A percentile compares a stretch with the other conserved stretches of the same genome.
These are phyloP conservation scores for Jacana jacana DNA, from an alignment of 2,113 vertebrate genomes.

Conservation along the genomic window DNA sequence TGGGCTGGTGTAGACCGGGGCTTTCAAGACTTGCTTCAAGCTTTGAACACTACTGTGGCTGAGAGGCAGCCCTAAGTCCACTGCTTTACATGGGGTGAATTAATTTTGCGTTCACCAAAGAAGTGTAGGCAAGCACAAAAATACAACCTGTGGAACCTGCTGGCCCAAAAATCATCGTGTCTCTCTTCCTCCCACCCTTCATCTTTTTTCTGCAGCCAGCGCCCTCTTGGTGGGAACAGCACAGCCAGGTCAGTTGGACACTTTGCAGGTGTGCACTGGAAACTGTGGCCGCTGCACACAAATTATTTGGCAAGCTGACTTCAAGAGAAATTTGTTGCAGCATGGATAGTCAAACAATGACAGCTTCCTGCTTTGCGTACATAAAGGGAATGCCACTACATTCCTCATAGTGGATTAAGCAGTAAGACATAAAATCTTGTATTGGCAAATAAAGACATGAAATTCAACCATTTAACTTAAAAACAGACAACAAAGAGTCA, in stretches of 20 bases:
- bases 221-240: neutral
- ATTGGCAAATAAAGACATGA: neutral
- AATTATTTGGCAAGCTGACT: neutral
- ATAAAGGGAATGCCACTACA: neutral
- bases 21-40: neutral
- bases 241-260: neutral
- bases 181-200: neutral
- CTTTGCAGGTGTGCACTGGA: neutral
- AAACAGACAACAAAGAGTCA: neutral
- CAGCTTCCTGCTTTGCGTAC: neutral
- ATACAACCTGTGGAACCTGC: neutral
- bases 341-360: neutral
- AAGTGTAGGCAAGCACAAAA: neutral
- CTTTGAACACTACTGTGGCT: neutral
- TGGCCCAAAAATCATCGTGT: fast-evolving
- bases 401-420: neutral
- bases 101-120: neutral
- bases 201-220: neutral
- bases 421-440: neutral
- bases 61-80: neutral
- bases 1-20: neutral
- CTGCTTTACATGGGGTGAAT: neutral
- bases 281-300: neutral
- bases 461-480: neutral
- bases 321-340: neutral